A percentile compares a stretch with the other conserved stretches of the same genome.
These are phyloP conservation scores for Nemoura dubitans DNA, from an alignment of 2,888 invertebrate genomes.

Conservation along the genomic window DNA sequence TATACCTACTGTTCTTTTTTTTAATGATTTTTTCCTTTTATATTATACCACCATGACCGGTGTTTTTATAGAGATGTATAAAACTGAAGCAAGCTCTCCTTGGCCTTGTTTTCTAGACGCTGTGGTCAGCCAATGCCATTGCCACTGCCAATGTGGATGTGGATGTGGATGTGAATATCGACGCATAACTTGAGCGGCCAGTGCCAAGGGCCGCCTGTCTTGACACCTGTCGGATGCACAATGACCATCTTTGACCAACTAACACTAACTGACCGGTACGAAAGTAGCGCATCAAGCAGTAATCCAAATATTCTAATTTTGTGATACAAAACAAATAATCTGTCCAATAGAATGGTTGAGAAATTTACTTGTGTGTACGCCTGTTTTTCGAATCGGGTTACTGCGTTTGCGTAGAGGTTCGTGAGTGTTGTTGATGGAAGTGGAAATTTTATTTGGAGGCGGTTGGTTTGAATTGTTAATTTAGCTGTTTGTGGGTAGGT, in stretches of 20 bases:
- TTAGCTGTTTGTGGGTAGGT: not conserved
- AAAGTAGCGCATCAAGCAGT: not conserved
- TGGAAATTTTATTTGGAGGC: no score
- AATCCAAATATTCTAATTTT: conserved; percentile 33
- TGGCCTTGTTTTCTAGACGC: not conserved
- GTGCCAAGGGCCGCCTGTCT: not conserved
- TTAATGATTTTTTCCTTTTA: not conserved
- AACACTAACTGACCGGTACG: not conserved
- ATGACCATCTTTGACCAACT: conserved; percentile 16
- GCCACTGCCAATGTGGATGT: no score
- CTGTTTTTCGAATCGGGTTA: conserved; percentile 8
- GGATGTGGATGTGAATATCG: not conserved
- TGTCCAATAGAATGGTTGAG: conserved; percentile 1
- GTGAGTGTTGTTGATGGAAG: not conserved
- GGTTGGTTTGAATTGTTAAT: not conserved
- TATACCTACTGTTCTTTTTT: not conserved
- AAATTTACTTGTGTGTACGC: not conserved
- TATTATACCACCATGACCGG: not conserved
- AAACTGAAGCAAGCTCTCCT: not conserved
- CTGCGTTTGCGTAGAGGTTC: not conserved
- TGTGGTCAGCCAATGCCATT: not conserved
- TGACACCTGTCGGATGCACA: conserved; percentile 15
- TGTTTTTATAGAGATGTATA: conserved; percentile 9
- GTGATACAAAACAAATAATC: conserved; percentile 24
- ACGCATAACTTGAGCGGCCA: not conserved